Base-by-base conservation (phyloP, 2,888 invertebrate species). In the Lithophane leautieri region DNA sequence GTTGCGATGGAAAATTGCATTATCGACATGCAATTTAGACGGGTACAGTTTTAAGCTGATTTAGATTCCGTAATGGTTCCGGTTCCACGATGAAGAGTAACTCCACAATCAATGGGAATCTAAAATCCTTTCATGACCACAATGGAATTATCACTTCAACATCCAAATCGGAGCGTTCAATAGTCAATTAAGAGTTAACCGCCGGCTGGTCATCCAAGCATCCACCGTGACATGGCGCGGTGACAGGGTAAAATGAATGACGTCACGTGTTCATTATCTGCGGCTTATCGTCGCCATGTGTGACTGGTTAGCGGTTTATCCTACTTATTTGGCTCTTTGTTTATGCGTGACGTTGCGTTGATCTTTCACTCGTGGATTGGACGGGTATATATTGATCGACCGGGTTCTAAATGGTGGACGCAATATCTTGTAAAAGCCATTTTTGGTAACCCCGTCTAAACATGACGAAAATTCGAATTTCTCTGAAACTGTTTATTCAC, bases 241-340 rank as follows among this genome's bases (percentile, higher is more conserved):
- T 28, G 44, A 73, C 58, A 47, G 34, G 44, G 44, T 54, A 11
- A n/a, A 58, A 77, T 58, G 25, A 58, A 71, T 73, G 72, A 68
- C 67, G 70, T 83, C 79, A 82, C 63, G 56, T 40, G 70, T 42
- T 83, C 70, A 69, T 80, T 79, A 79, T 63, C 70, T 12, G 70
- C 58, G 56, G 83, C 70, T 83, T 79, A 69, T 61, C 44, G 42
- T 44, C 34, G 56, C 70, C 54, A 63, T 74, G 63, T 73, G 47
- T 11, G 66, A 62, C 47, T 28, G 56, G 22, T 16, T 40, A 28
- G 61, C 74, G 28, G 58, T 54, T 56, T 63, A 68, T 77, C 40
- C 58, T 19, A 44, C 60, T 50, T 19, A 50, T 50, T 50, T 60
- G 52, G 16, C 22, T 50, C 47, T 58, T 8, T n/a, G 8, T 54